Conservation (phyloP, 1,140 invertebrate species). For the Sarcophaga peregrina region DNA sequence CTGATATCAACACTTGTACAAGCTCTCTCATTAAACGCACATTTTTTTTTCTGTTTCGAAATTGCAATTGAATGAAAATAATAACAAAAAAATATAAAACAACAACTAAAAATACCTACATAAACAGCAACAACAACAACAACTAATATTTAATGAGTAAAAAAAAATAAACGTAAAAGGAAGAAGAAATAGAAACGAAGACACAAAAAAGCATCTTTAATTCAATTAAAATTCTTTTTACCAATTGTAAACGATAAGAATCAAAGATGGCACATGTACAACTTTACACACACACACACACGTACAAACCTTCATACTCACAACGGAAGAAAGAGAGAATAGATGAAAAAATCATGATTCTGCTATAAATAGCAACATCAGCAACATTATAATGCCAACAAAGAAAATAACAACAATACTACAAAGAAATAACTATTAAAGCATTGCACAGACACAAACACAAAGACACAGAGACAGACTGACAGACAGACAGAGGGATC, state of each 20-base stretch:
- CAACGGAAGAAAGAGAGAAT: neutral
- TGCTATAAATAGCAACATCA: too few species aligned
- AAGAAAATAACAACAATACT: too few species aligned
- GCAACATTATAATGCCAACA: too few species aligned
- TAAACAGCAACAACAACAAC: neutral
- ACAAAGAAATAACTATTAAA: too few species aligned
- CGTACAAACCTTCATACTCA: neutral
- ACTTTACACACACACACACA: neutral
- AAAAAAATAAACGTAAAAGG: neutral
- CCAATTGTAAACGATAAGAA: conserved; percentile 34
- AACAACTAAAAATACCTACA: neutral
- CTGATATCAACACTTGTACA: too few species aligned
- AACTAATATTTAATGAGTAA: neutral
- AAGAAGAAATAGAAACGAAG: neutral
- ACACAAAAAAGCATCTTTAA: conserved; percentile 32
- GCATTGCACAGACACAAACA: neutral
- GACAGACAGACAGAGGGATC: neutral
- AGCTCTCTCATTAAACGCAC: too few species aligned
- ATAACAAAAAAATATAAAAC: neutral
- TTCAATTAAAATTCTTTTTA: conserved; percentile 35
- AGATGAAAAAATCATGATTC: neutral
- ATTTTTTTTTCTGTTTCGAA: too few species aligned
- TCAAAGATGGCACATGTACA: conserved; percentile 31
- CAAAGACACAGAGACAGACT: neutral
- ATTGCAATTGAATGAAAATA: neutral